These are phyloP conservation scores for Gymnoscopelus braueri DNA, from an alignment of 2,797 vertebrate genomes.

Conservation along the genomic window DNA sequence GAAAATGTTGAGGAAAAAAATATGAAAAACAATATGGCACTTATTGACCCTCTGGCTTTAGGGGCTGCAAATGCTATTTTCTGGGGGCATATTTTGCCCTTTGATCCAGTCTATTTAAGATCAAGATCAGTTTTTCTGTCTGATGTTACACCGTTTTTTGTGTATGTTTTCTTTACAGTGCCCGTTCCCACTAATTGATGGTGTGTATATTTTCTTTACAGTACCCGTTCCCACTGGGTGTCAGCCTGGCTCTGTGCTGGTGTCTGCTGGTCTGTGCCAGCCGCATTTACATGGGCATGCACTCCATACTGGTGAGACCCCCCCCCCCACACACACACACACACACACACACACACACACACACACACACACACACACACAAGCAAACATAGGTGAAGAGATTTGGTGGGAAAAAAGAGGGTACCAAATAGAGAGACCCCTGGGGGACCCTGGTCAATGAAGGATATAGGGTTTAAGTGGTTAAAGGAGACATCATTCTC, in stretches of 20 bases:
- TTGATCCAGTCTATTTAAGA: too few relatives aligned
- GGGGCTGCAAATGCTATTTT: too few relatives aligned
- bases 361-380: slow-evolving; percentile 11
- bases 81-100: too few relatives aligned
- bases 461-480: too few relatives aligned
- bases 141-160: too few relatives aligned
- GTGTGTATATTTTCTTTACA: slow-evolving; percentile 60
- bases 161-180: not conserved
- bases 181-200: not conserved
- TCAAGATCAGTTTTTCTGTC: too few relatives aligned
- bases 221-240: slow-evolving; percentile 89
- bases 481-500: not conserved
- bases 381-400: not conserved
- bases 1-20: too few relatives aligned
- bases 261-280: slow-evolving; percentile 94
- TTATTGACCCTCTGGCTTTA: too few relatives aligned
- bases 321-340: slow-evolving; percentile 2
- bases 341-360: slow-evolving; percentile 38
- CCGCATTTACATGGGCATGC: slow-evolving; percentile 99
- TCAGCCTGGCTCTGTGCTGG: slow-evolving; percentile 89
- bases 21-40: too few relatives aligned
- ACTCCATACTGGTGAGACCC: slow-evolving; percentile 94
- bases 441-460: too few relatives aligned
- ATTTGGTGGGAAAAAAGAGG: too few relatives aligned
- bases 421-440: too few relatives aligned